Base-by-base conservation (phyloP, 2,888 invertebrate genomes). In the Drosophila mimica region DNA sequence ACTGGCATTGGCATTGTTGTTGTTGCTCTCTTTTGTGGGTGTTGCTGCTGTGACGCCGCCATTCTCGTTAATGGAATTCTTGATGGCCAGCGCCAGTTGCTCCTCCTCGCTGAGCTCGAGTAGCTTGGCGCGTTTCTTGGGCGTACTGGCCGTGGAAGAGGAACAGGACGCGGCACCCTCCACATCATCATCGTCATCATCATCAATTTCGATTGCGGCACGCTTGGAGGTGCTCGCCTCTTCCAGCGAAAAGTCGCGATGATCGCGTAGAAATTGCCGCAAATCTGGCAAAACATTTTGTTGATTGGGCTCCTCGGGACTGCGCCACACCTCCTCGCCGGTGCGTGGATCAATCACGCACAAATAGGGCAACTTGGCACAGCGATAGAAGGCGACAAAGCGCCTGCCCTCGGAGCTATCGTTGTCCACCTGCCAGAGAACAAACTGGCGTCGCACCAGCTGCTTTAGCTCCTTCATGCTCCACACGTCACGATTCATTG, bases 401-500 rank as follows among this genome's bases (percentile, higher is more conserved):
- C 95, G 94, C 43, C 94, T 93, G 0, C 96, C 96, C 71, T 96
- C 95, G 15, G 93, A 93, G 75, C 79, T 81, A 30, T 88, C 88
- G 36, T 87, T 70, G 40, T 81, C 80, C 34, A 95, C 95, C 94
- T 96, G 96, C 95, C 95, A 96, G 82, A 96, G 94, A 20, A 96
- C 92, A 90, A 96, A 96, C 89, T 95, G 94, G 63, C 95, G 94
- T 54, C 94, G 94, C 30, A 96, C 93, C 66, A 96, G 92, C 64
- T 94, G 94, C 72, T 95, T 94, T 8, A 96, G 94, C 65, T 94
- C 94, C 51, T 92, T 91, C 79, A 95, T 94, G 17, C 95, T 94
- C 96, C 96, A 96, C 2, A 96, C 94, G 89, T 96, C 96, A 52
- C 96, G 93, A 92, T 96, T 96, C 54, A 96, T 93, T 13, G 95